A percentile compares a stretch with the other conserved stretches of the same genome.
Conservation (phyloP, 2,888 invertebrate species). For the Geophilus truncorum region DNA sequence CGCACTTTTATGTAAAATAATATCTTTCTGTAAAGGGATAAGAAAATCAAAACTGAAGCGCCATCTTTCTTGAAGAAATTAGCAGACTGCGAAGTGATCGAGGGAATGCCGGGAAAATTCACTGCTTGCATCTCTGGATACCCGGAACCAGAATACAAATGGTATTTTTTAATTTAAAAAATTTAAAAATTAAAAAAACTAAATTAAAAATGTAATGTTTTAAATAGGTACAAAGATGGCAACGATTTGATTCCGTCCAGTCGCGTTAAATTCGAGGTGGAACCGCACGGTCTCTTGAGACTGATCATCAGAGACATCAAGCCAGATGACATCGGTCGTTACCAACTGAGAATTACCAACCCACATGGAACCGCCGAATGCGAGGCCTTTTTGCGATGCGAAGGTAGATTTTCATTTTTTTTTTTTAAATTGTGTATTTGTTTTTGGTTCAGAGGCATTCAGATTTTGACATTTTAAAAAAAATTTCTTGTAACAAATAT, state of each 20-base stretch:
- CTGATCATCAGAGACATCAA: conserved; percentile 69
- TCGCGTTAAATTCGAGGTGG: conserved; percentile 74
- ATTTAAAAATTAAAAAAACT: conserved; percentile 3
- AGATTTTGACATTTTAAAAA: no score
- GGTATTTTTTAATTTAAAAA: no score
- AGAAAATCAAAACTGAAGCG: conserved; percentile 69
- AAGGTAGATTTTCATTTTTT: conserved; percentile 11
- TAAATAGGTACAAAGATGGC: conserved; percentile 49
- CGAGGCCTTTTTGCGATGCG: background rate
- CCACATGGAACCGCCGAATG: conserved; percentile 9
- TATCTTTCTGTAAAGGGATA: conserved; percentile 56
- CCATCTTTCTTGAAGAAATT: conserved; percentile 84
- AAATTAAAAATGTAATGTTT: no score
- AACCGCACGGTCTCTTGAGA: conserved; percentile 74
- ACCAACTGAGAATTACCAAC: conserved; percentile 75
- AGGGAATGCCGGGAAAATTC: conserved; percentile 84
- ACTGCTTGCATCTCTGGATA: conserved; percentile 85
- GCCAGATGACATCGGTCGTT: conserved; percentile 72
- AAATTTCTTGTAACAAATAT: no score
- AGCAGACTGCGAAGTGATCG: conserved; percentile 78
- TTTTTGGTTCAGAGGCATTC: background rate
- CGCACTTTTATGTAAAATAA: background rate
- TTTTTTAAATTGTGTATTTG: background rate
- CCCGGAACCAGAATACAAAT: conserved; percentile 82
- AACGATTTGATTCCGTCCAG: conserved; percentile 77